A percentile compares a stretch with the other conserved stretches of the same genome.
These are phyloP conservation scores for Pipistrellus pygmaeus DNA, from an alignment of 2,797 vertebrate species.

Conservation along the genomic window DNA sequence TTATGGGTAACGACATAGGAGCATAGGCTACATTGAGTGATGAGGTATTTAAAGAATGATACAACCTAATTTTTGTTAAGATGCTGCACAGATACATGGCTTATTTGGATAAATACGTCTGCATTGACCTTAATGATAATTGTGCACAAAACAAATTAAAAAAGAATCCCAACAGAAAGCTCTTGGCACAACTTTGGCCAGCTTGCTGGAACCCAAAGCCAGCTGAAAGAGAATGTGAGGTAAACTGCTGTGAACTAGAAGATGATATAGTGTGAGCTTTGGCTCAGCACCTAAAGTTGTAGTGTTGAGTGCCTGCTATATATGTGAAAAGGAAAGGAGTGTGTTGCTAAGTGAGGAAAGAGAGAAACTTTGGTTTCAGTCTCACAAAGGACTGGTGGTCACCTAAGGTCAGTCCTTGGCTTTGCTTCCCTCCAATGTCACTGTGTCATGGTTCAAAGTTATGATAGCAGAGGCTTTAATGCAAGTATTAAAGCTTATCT, in stretches of 20 bases:
- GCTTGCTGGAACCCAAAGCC: conserved; percentile 19
- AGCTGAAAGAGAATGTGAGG: background rate
- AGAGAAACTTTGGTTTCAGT: background rate
- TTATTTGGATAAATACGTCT: conserved; percentile 55
- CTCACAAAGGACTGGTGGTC: background rate
- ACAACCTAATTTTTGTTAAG: conserved; percentile 66
- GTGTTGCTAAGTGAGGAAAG: background rate
- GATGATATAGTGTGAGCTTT: background rate
- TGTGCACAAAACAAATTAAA: conserved; percentile 23
- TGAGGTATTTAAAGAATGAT: conserved; percentile 61
- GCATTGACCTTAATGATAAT: conserved; percentile 9
- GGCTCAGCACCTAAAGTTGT: background rate
- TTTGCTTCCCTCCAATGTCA: background rate
- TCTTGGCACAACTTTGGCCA: conserved; percentile 16
- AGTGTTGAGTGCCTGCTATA: background rate
- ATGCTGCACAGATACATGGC: conserved; percentile 7
- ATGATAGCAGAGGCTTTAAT: background rate
- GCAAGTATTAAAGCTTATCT: background rate
- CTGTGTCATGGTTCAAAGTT: background rate
- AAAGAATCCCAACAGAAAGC: background rate
- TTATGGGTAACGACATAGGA: conserved; percentile 64
- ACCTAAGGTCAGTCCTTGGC: background rate
- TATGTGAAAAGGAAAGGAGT: background rate
- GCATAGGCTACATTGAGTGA: conserved; percentile 41
- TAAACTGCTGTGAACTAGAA: conserved; percentile 20